phyloP scores from a whole-genome alignment of 2,113 vertebrate species.

The Neolamprologus longior region DNA sequence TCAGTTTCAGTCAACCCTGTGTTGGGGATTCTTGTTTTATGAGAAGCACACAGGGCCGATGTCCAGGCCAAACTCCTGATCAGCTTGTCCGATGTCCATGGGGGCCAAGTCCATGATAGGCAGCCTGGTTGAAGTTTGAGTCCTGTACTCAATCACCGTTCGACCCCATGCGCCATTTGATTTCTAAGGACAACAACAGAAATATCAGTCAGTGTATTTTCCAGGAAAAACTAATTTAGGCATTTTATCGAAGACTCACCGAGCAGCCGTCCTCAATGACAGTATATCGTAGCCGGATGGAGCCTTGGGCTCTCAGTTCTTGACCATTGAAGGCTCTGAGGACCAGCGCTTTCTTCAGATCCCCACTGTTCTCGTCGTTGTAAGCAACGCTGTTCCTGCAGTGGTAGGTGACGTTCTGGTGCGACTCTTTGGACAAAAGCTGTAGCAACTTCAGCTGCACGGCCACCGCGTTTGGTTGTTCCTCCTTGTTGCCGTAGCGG shows the following conservation, averaged over 20 bases:
- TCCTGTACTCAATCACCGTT: constrained; percentile 90
- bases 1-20: not conserved
- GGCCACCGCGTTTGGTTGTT: constrained; percentile 76
- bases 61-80: constrained; percentile 93
- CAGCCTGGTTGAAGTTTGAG: constrained; percentile 84
- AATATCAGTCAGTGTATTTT: not conserved
- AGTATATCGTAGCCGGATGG: constrained; percentile 81
- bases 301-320: constrained; percentile 87
- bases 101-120: constrained; percentile 88
- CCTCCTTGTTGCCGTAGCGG: constrained; percentile 78
- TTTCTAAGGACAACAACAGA: constrained; percentile 57
- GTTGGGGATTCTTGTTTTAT: constrained; percentile 57
- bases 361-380: constrained; percentile 77
- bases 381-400: constrained; percentile 91
- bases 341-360: constrained; percentile 85
- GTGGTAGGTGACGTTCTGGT: constrained; percentile 89
- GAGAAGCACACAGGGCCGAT: constrained; percentile 94
- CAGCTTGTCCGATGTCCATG: constrained; percentile 81
- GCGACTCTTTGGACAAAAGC: constrained; percentile 88
- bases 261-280: constrained; percentile 86
- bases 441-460: constrained; percentile 93
- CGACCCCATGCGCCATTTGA: constrained; percentile 76
- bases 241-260: constrained; percentile 59
- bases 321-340: constrained; percentile 86
- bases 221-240: not conserved